A percentile compares a stretch with the other conserved stretches of the same genome.
Evolutionary conservation across 2,797 vertebrate genomes (phyloP).

Genomic region (Alosa sapidissima): DNA sequence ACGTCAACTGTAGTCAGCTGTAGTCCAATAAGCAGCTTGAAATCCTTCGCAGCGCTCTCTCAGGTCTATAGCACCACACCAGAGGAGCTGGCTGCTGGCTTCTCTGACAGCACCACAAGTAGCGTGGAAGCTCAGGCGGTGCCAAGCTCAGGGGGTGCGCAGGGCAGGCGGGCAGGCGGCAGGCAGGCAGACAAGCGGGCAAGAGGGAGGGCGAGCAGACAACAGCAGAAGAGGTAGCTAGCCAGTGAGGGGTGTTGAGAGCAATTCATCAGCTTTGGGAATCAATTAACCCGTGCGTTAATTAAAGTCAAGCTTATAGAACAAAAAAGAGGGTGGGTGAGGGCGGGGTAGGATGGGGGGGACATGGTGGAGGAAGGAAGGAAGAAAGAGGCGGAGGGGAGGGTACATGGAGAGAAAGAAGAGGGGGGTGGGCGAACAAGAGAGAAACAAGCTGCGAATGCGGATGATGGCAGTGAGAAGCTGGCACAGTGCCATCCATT

Average conservation of each 20-base stretch:
- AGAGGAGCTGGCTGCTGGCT: conserved; percentile 62
- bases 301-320: conserved; percentile 93
- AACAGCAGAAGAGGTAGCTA: conserved; percentile 59
- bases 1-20: conserved; percentile 67
- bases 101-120: conserved; percentile 64
- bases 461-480: conserved; percentile 91
- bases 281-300: conserved; percentile 97
- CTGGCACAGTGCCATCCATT: conserved; percentile 99
- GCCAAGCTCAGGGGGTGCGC: conserved; percentile 34
- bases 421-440: conserved; percentile 83
- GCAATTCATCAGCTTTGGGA: conserved; percentile 89
- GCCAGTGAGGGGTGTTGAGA: conserved; percentile 77
- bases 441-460: conserved; percentile 94
- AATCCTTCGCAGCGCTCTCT: conserved; percentile 54
- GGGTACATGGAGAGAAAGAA: conserved; percentile 68
- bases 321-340: conserved; percentile 78
- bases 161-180: conserved; percentile 58
- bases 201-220: conserved; percentile 61
- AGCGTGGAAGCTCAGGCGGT: conserved; percentile 50
- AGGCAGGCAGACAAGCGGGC: conserved; percentile 67
- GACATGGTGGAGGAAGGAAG: conserved; percentile 68
- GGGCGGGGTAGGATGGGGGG: conserved; percentile 71
- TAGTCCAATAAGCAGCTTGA: conserved; percentile 72
- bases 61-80: conserved; percentile 49
- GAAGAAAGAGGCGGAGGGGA: conserved; percentile 76